phyloP scores from a whole-genome alignment of 2,888 invertebrate genomes.

The Drosophila kuntzei region DNA sequence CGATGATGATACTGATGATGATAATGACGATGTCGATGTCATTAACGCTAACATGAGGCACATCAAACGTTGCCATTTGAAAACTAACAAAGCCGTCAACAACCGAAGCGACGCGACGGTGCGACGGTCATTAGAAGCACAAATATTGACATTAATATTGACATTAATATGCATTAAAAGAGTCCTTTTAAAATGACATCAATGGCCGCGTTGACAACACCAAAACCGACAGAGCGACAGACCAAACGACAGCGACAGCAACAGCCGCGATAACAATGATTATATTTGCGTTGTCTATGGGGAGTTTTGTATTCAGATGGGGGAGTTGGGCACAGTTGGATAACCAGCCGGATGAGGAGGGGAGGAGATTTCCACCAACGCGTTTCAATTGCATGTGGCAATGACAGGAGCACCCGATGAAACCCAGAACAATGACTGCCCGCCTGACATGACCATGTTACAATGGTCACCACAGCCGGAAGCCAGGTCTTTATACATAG shows the following conservation, averaged over 20 bases:
- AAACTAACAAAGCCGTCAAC: constrained; percentile 67
- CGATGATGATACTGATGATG: constrained; percentile 53
- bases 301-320: not conserved
- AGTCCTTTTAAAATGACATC: constrained; percentile 79
- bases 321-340: constrained; percentile 1
- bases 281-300: constrained; percentile 50
- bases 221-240: constrained; percentile 26
- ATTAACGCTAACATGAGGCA: constrained; percentile 58
- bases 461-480: constrained; percentile 55
- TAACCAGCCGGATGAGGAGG: not conserved
- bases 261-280: constrained; percentile 63
- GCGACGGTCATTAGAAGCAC: constrained; percentile 76
- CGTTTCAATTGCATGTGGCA: constrained; percentile 64
- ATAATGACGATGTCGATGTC: constrained; percentile 45
- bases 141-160: constrained; percentile 84
- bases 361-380: constrained; percentile 22
- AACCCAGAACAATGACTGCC: constrained; percentile 31
- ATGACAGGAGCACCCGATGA: constrained; percentile 54
- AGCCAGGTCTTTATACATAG: constrained; percentile 41
- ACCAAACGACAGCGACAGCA: constrained; percentile 28
- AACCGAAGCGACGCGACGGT: constrained; percentile 16
- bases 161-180: constrained; percentile 81
- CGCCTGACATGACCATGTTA: constrained; percentile 45
- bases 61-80: constrained; percentile 60
- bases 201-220: constrained; percentile 65